These are phyloP conservation scores for Passer domesticus DNA, from an alignment of 2,113 vertebrate species.

Conservation along the genomic window DNA sequence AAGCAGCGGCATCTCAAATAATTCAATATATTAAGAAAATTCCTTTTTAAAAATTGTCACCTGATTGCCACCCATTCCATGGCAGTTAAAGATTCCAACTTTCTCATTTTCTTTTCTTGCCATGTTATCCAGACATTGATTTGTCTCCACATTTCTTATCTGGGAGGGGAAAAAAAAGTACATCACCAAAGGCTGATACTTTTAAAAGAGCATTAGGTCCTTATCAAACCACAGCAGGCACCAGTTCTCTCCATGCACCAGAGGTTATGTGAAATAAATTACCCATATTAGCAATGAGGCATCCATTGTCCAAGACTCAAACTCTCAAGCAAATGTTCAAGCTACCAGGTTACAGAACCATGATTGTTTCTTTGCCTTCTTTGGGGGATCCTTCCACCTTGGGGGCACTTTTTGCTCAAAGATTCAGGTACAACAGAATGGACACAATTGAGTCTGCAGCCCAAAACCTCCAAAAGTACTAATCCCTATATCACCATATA, in stretches of 20 bases:
- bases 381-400: neutral
- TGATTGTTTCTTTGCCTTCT: neutral
- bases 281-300: neutral
- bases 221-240: neutral
- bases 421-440: neutral
- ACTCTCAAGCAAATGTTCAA: neutral
- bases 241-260: neutral
- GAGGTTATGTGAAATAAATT: neutral
- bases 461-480: neutral
- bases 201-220: neutral
- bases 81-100: constrained; percentile 98
- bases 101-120: constrained; percentile 99
- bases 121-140: constrained; percentile 99
- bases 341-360: neutral
- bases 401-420: neutral
- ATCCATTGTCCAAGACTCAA: neutral
- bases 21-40: neutral
- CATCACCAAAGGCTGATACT: neutral
- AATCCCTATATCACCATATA: neutral
- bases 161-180: constrained; percentile 49
- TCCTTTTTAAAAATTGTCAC: constrained; percentile 61
- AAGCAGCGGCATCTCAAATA: neutral
- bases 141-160: constrained; percentile 98
- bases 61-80: constrained; percentile 99
- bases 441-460: neutral